Evolutionary conservation across 2,797 vertebrate species (phyloP).

Genomic region (Tadarida brasiliensis): DNA sequence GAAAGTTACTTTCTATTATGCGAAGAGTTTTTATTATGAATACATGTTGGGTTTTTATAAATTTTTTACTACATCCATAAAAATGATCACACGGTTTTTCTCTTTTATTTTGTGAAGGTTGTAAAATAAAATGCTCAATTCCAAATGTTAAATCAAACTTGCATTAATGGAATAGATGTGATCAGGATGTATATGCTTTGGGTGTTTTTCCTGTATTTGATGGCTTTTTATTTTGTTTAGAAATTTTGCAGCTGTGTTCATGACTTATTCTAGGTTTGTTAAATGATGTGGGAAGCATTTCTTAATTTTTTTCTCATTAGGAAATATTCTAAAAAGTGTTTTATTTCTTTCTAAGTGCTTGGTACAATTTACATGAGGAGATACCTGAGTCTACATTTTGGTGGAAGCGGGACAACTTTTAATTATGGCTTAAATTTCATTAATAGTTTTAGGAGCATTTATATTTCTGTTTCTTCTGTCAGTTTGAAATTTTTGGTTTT

Average conservation of each 20-base stretch:
- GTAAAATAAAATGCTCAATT: too few relatives aligned
- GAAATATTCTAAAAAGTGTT: neutral
- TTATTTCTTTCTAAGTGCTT: neutral
- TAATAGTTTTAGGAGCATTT: neutral
- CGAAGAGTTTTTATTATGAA: too few relatives aligned
- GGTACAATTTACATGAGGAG: neutral
- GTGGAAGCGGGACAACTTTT: neutral
- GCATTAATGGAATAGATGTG: neutral
- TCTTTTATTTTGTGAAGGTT: too few relatives aligned
- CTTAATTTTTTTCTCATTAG: neutral
- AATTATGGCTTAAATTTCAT: neutral
- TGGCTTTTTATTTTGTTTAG: neutral
- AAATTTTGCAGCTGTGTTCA: neutral
- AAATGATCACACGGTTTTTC: too few relatives aligned
- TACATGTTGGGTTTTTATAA: too few relatives aligned
- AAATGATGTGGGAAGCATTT: neutral
- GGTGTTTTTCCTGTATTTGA: neutral
- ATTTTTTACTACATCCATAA: too few relatives aligned
- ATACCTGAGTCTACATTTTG: neutral
- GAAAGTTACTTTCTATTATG: neutral
- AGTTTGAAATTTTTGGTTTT: neutral
- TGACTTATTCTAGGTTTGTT: neutral
- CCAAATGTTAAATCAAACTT: too few relatives aligned
- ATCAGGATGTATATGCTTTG: neutral
- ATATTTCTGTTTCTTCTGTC: conserved; percentile 10